Base-by-base conservation (phyloP, 2,797 vertebrate species). In the Huso huso region DNA sequence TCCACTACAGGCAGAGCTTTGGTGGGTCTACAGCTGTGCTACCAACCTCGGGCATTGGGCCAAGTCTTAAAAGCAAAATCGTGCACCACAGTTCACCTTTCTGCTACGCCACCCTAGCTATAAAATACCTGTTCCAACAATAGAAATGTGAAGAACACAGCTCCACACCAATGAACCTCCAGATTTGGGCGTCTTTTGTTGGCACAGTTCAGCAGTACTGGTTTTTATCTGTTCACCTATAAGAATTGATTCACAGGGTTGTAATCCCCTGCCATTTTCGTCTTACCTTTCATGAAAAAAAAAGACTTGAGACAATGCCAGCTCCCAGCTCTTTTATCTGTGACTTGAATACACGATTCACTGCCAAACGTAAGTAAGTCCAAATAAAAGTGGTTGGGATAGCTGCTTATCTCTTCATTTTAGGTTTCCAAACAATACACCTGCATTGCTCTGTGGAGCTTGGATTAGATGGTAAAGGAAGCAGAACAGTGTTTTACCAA, bases 201-300 rank as follows among this genome's bases (percentile, higher is more conserved):
- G 48, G 61, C 10, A 7, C n/a, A 18, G 61, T 8, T 62, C 7
- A 9, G 48, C 9, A 18, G 61, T 6, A 62, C 11, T 37, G 61
- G 70, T 73, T 65, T 65, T 77, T 65, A 66, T 71, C 64, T 55
- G 58, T 61, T 18, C 62, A 8, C 65, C 37, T 58, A 49, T 8
- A 1, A 6, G 75, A 80, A 77, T 82, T 78, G 74, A 76, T 73
- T 77, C 66, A 65, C 68, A 37, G 23, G 73, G 71, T 60, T 65
- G 69, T 77, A 69, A 68, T 66, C 65, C 69, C 51, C 67, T 49
- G 58, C 62, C 63, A 67, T 73, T 69, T 77, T 72, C 71, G 74
- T 70, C 64, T 61, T 63, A 63, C 65, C 75, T 75, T 77, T 68
- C 72, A 76, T 64, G 68, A 57, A 9, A 61, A 57, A 9, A 61